Evolutionary conservation across 2,113 vertebrate genomes (phyloP).

Genomic region (Oryzias woworae): DNA sequence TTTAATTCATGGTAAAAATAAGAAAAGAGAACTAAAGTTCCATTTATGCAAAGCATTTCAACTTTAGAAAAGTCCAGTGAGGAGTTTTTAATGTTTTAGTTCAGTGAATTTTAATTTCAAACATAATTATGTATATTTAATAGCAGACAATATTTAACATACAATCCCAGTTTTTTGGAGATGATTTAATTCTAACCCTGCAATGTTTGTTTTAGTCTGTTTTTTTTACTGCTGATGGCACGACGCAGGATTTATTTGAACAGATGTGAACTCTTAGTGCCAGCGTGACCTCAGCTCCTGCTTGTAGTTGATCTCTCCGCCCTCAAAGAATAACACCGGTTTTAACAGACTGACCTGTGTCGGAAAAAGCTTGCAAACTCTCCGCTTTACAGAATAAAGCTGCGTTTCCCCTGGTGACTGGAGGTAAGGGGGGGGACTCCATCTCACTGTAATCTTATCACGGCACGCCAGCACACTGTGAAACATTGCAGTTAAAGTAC

Average conservation of each 20-base stretch:
- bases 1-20: too few relatives aligned
- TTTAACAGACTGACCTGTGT: constrained; percentile 71
- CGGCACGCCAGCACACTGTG: constrained; percentile 15
- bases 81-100: background rate
- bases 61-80: background rate
- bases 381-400: constrained; percentile 31
- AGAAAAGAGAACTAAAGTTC: background rate
- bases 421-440: constrained; percentile 9
- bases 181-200: background rate
- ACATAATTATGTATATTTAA: background rate
- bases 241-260: constrained; percentile 74
- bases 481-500: constrained; percentile 56
- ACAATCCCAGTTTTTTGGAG: background rate
- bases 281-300: constrained; percentile 66
- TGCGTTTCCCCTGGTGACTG: constrained; percentile 28
- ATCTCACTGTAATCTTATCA: constrained; percentile 50
- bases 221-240: constrained; percentile 67
- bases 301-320: constrained; percentile 68
- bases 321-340: constrained; percentile 71
- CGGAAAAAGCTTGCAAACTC: constrained; percentile 50
- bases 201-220: constrained; percentile 31
- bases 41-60: background rate
- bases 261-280: constrained; percentile 74
- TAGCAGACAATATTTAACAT: too few relatives aligned
- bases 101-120: background rate